Evolutionary conservation across 2,888 invertebrate species (phyloP).

Genomic region (Plebejus anna): DNA sequence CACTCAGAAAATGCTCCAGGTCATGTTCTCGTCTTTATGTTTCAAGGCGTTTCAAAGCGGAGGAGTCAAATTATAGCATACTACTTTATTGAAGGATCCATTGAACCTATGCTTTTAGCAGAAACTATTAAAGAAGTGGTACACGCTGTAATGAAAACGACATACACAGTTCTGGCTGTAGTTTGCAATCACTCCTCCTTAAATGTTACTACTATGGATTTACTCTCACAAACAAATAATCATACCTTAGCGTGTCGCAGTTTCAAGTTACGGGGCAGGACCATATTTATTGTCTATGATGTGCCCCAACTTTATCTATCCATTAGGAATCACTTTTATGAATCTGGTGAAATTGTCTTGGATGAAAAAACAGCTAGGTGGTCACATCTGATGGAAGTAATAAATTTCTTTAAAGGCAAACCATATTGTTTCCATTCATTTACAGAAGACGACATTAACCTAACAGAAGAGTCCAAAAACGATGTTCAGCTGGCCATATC

Average conservation of each 20-base stretch:
- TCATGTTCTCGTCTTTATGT: conserved; percentile 10
- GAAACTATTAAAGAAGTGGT: conserved; percentile 1
- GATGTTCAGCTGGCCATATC: neutral
- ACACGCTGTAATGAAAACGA: neutral
- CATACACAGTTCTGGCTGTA: neutral
- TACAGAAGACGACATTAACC: neutral
- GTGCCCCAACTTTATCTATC: conserved; percentile 6
- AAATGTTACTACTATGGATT: neutral
- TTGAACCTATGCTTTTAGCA: neutral
- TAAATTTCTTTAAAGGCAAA: neutral
- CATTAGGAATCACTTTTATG: neutral
- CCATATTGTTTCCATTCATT: neutral
- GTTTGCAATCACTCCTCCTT: neutral
- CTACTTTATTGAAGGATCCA: neutral
- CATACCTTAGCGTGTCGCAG: neutral
- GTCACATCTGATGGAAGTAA: neutral
- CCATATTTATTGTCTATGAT: conserved; percentile 7
- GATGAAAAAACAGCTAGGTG: neutral
- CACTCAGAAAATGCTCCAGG: neutral
- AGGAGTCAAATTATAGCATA: neutral
- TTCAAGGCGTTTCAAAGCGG: conserved; percentile 6
- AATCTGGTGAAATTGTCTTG: conserved; percentile 16
- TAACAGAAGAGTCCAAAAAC: neutral
- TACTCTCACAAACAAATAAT: neutral
- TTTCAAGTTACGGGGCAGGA: neutral